Evolutionary conservation across 2,113 vertebrate genomes (phyloP).

Genomic region (Ahaetulla prasina): DNA sequence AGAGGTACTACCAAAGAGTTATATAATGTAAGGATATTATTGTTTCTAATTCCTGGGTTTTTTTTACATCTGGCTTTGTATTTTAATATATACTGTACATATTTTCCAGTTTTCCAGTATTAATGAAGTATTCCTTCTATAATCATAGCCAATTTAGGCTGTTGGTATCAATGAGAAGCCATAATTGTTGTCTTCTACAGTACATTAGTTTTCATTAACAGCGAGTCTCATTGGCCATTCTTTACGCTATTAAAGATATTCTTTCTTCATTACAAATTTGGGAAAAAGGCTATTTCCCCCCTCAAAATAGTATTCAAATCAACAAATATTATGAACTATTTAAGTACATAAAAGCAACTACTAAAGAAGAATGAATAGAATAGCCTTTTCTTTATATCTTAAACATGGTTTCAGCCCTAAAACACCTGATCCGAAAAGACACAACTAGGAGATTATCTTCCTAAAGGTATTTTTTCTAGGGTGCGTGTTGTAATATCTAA

Average conservation of each 20-base stretch:
- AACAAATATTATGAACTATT: not conserved
- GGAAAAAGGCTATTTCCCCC: not conserved
- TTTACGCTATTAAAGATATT: not conserved
- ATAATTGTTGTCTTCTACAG: not conserved
- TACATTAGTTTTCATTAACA: not conserved
- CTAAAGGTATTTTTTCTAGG: not conserved
- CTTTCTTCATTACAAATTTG: not conserved
- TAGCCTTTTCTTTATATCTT: not conserved
- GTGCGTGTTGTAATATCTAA: not conserved
- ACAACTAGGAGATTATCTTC: not conserved
- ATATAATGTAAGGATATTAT: not conserved
- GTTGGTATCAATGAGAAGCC: not conserved
- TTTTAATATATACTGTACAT: not conserved
- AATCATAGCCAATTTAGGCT: not conserved
- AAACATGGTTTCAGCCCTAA: not conserved
- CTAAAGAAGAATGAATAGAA: not conserved
- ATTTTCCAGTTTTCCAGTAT: not conserved
- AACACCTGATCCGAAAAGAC: not conserved
- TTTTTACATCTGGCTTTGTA: not conserved
- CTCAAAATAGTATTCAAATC: not conserved
- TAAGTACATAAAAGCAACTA: not conserved
- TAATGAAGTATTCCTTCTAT: not conserved
- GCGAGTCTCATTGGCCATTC: not conserved
- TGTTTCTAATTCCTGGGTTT: not conserved
- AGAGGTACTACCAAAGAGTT: not conserved